These are phyloP conservation scores for Cyprinodon variegatus DNA, from an alignment of 2,113 vertebrate genomes.

Conservation along the genomic window DNA sequence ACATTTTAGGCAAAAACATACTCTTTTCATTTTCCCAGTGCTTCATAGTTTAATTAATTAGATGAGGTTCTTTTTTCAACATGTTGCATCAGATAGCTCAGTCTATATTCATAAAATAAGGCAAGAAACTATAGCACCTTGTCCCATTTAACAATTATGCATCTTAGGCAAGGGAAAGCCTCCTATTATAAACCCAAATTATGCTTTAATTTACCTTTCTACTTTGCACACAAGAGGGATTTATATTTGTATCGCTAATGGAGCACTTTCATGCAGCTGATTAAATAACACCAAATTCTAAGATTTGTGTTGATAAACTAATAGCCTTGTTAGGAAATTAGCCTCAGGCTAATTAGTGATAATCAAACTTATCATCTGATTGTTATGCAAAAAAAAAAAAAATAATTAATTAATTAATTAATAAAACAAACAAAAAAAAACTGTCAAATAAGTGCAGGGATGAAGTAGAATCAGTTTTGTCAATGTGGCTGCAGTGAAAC, in stretches of 20 bases:
- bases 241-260: background rate
- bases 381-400: background rate
- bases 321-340: background rate
- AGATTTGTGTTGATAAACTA: background rate
- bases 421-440: background rate
- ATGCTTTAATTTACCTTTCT: background rate
- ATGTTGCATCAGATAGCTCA: background rate
- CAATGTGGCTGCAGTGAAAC: background rate
- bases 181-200: background rate
- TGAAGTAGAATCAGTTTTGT: background rate
- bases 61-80: background rate
- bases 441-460: background rate
- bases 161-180: background rate
- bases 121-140: constrained; percentile 2
- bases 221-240: background rate
- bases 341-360: background rate
- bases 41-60: background rate
- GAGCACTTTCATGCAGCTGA: background rate
- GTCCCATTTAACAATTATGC: background rate
- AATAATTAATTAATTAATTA: too few species aligned
- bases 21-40: background rate
- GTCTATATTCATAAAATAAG: constrained; percentile 14
- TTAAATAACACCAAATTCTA: background rate
- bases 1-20: background rate
- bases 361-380: background rate